These are phyloP conservation scores for Xestia rhomboidea DNA, from an alignment of 2,888 invertebrate species.

Conservation along the genomic window DNA sequence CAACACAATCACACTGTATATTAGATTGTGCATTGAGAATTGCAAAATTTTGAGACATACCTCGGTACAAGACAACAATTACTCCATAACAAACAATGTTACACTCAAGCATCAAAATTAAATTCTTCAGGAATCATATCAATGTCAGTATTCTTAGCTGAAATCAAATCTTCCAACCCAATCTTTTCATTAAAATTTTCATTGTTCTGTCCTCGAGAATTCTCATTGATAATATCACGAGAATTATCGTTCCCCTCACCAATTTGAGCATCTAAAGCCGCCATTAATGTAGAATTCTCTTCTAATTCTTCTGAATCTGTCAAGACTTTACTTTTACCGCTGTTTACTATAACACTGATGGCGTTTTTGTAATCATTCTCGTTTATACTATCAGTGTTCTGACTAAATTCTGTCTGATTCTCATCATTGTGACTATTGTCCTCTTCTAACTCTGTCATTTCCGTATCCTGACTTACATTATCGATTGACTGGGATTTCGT, in stretches of 20 bases:
- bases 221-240: neutral
- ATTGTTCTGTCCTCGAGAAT: neutral
- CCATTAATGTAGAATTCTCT: conserved; percentile 41
- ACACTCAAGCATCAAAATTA: conserved; percentile 39
- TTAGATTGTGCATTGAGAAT: neutral
- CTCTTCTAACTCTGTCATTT: conserved; percentile 1
- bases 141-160: conserved; percentile 14
- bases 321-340: neutral
- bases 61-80: neutral
- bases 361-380: conserved; percentile 27
- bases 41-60: neutral
- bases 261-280: conserved; percentile 45
- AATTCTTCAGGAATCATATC: conserved; percentile 35
- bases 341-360: conserved; percentile 29
- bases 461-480: conserved; percentile 24
- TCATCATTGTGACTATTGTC: neutral
- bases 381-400: neutral
- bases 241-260: conserved; percentile 18
- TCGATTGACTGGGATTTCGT: conserved; percentile 24
- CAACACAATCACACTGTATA: no score
- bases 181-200: conserved; percentile 20
- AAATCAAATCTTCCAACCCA: conserved; percentile 30
- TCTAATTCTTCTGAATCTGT: conserved; percentile 34
- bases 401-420: neutral
- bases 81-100: neutral